Percentiles rank a stretch among this genome's conserved stretches.
Evolutionary conservation across 2,113 vertebrate species (phyloP).

Genomic region (Leptocoma aspasia): DNA sequence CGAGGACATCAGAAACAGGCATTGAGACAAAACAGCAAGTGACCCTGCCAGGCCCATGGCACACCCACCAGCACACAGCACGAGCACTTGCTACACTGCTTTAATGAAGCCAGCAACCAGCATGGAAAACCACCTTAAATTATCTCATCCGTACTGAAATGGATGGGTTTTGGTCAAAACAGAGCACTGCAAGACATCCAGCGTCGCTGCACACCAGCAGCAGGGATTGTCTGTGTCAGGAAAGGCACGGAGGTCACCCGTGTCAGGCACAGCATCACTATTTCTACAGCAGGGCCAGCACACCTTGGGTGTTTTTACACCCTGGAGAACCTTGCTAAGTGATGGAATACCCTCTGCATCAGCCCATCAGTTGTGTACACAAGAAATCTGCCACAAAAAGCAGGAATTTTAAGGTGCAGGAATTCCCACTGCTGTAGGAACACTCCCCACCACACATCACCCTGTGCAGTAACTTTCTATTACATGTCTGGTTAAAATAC

Average conservation of each 20-base stretch:
- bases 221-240: neutral
- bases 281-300: neutral
- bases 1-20: neutral
- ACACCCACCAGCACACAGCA: neutral
- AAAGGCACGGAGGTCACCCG: neutral
- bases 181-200: neutral
- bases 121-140: neutral
- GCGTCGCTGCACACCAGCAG: neutral
- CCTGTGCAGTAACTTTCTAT: neutral
- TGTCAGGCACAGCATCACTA: neutral
- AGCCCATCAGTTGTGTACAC: neutral
- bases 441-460: neutral
- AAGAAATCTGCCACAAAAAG: neutral
- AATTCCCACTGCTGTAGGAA: neutral
- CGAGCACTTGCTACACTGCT: accelerated
- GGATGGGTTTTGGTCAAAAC: neutral
- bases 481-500: neutral
- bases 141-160: neutral
- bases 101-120: neutral
- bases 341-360: neutral
- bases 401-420: neutral
- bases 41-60: neutral
- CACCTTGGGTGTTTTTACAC: neutral
- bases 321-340: neutral
- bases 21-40: slow-evolving; percentile 1